Percentiles rank a stretch among this genome's conserved stretches.
These are phyloP conservation scores for Lordiphosa mommai DNA, from an alignment of 1,140 invertebrate genomes.

Conservation along the genomic window DNA sequence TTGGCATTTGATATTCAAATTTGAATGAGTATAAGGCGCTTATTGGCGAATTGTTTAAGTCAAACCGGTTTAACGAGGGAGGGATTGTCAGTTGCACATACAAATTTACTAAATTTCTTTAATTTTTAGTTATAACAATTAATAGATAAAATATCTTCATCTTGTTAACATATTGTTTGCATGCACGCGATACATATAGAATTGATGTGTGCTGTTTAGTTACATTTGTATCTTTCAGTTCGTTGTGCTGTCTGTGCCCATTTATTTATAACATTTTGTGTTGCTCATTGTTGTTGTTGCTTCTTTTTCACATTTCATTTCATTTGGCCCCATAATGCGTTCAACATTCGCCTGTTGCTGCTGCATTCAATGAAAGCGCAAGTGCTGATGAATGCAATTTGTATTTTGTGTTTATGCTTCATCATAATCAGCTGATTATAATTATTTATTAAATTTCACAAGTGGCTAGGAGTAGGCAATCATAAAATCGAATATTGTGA, in stretches of 20 bases:
- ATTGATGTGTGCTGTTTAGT: conserved; percentile 12
- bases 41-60: conserved; percentile 47
- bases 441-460: too few species aligned
- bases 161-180: conserved; percentile 34
- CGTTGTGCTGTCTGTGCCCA: background rate
- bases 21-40: conserved; percentile 41
- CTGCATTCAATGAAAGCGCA: conserved; percentile 48
- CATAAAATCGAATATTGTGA: too few species aligned
- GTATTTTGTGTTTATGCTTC: background rate
- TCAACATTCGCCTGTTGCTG: conserved; percentile 10
- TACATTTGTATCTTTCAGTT: conserved; percentile 38
- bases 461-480: too few species aligned
- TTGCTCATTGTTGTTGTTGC: conserved; percentile 25
- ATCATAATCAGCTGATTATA: conserved; percentile 1
- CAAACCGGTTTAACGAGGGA: conserved; percentile 40
- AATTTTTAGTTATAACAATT: conserved; percentile 17
- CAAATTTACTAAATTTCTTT: background rate
- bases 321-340: conserved; percentile 51
- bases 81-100: conserved; percentile 31
- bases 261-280: conserved; percentile 40
- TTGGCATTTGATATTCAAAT: conserved; percentile 23
- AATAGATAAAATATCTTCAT: background rate
- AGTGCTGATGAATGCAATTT: conserved; percentile 27
- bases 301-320: conserved; percentile 56
- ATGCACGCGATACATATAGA: conserved; percentile 22